Evolutionary conservation across 2,797 vertebrate genomes (phyloP).

Genomic region (Threskiornis aethiopicus): DNA sequence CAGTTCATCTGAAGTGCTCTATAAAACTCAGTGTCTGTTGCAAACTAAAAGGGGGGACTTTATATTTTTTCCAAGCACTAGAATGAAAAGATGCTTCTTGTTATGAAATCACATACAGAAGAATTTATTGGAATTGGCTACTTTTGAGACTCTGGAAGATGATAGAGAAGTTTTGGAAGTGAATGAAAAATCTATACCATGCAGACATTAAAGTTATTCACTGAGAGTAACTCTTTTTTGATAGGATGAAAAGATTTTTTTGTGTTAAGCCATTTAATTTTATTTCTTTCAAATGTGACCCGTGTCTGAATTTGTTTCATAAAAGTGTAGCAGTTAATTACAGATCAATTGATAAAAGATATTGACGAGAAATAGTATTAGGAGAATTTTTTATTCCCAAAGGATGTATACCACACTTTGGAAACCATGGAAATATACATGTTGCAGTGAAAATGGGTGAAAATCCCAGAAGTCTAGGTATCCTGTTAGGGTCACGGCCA

Average conservation of each 20-base stretch:
- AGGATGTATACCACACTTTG: not conserved
- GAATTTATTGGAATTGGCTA: not conserved
- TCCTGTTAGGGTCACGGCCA: not conserved
- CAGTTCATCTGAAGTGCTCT: slow-evolving; percentile 47
- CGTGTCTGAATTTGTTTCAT: not conserved
- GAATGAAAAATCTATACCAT: not conserved
- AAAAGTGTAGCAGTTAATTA: not conserved
- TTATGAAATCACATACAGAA: not conserved
- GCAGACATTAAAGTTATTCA: not conserved
- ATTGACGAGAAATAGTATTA: not conserved
- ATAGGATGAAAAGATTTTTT: not conserved
- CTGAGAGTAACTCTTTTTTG: not conserved
- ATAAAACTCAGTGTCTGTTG: slow-evolving; percentile 40
- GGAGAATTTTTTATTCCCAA: not conserved
- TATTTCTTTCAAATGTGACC: not conserved
- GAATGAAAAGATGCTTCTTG: not conserved
- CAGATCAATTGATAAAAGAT: not conserved
- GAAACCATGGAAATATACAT: not conserved
- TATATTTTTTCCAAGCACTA: slow-evolving; percentile 8
- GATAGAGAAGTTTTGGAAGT: not conserved
- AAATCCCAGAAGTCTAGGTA: not conserved
- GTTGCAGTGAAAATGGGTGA: not conserved
- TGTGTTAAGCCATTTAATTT: not conserved
- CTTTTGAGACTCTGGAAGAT: not conserved
- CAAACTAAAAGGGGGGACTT: slow-evolving; percentile 43